phyloP scores from a whole-genome alignment of 2,113 vertebrate genomes.

The Trematomus loennbergii region DNA sequence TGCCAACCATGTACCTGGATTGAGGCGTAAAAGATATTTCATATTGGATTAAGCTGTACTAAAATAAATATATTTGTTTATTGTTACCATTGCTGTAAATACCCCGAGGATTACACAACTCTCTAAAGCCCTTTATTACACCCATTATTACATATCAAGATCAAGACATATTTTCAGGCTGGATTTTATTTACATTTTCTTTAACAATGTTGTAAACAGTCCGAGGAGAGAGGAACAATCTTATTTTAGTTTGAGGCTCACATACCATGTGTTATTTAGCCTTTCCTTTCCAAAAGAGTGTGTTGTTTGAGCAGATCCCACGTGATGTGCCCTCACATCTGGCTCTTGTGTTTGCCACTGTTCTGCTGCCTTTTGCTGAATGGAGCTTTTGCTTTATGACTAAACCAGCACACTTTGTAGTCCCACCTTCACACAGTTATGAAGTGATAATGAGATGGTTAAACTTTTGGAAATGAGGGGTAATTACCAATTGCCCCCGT shows the following conservation, averaged over 20 bases:
- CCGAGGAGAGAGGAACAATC: slow-evolving; percentile 10
- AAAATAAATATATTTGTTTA: slow-evolving; percentile 35
- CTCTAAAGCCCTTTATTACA: neutral
- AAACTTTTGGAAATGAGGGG: slow-evolving; percentile 16
- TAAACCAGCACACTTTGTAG: slow-evolving; percentile 14
- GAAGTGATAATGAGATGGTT: slow-evolving; percentile 43
- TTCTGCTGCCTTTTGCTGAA: slow-evolving; percentile 28
- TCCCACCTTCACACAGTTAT: slow-evolving; percentile 2
- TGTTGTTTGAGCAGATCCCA: slow-evolving; percentile 45
- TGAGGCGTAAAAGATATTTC: slow-evolving; percentile 7
- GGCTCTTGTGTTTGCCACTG: slow-evolving; percentile 40
- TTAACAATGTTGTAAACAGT: slow-evolving; percentile 35
- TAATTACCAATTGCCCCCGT: neutral
- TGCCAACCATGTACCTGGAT: slow-evolving; percentile 8
- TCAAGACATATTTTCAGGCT: slow-evolving; percentile 9
- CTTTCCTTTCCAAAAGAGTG: slow-evolving; percentile 39
- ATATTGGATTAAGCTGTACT: slow-evolving; percentile 6
- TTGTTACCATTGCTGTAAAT: slow-evolving; percentile 30
- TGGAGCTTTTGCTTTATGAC: slow-evolving; percentile 29
- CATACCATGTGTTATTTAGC: slow-evolving; percentile 43
- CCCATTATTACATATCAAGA: neutral
- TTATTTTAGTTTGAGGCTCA: slow-evolving; percentile 35
- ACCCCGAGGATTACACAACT: neutral
- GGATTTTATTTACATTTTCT: slow-evolving; percentile 35
- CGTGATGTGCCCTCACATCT: slow-evolving; percentile 62